Evolutionary conservation across 1,140 invertebrate genomes (phyloP).

Genomic region (Drosophila nebulosa): DNA sequence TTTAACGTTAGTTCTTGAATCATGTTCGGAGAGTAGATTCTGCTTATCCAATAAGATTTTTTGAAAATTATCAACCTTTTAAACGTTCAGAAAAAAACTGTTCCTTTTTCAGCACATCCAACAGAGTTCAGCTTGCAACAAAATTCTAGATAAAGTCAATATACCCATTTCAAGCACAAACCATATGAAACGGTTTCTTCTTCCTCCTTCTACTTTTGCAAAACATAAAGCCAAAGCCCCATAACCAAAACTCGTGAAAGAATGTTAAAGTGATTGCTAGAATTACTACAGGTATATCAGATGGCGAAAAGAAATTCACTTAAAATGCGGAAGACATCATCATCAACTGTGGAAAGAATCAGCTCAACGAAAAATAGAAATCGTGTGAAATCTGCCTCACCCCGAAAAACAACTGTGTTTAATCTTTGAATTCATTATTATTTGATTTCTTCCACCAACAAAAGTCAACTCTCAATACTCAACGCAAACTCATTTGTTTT

Average conservation of each 20-base stretch:
- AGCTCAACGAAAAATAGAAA: constrained; percentile 47
- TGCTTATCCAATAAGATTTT: too few relatives aligned
- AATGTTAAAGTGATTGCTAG: constrained; percentile 28
- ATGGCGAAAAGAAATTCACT: constrained; percentile 29
- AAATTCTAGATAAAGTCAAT: not conserved
- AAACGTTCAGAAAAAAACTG: too few relatives aligned
- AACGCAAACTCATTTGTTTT: constrained; percentile 20
- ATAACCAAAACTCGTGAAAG: constrained; percentile 37
- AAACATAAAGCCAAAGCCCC: constrained; percentile 9
- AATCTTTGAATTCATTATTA: constrained; percentile 5
- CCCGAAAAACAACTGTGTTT: constrained; percentile 15
- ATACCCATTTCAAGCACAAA: not conserved
- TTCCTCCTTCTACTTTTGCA: not conserved
- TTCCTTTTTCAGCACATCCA: too few relatives aligned
- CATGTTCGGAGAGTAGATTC: too few relatives aligned
- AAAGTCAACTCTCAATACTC: not conserved
- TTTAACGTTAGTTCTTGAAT: too few relatives aligned
- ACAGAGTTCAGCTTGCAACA: too few relatives aligned
- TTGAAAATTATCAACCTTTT: too few relatives aligned
- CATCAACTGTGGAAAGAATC: constrained; percentile 4
- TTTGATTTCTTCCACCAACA: constrained; percentile 5
- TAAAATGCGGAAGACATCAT: constrained; percentile 52
- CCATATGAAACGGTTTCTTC: not conserved
- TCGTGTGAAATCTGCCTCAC: constrained; percentile 53
- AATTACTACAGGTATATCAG: not conserved